Percentiles rank a stretch among this genome's conserved stretches.
phyloP scores from a whole-genome alignment of 2,888 invertebrate genomes.

The Bugula neritina region DNA sequence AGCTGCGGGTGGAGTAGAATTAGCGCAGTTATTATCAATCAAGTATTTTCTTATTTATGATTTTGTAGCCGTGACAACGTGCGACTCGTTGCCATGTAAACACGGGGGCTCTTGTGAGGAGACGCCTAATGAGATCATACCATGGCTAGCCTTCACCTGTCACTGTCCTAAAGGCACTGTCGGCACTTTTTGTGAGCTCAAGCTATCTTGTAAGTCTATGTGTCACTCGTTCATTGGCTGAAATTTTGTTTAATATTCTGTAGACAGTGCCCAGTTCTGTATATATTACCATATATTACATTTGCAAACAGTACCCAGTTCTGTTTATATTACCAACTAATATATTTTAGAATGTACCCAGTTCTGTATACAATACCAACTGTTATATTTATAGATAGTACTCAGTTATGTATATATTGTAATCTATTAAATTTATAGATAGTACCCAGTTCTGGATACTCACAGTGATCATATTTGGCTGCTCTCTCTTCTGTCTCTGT shows the following conservation, averaged over 20 bases:
- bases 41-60: no score
- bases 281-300: no score
- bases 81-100: conserved; percentile 12
- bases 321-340: no score
- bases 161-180: conserved; percentile 12
- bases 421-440: not conserved
- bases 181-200: conserved; percentile 25
- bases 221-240: no score
- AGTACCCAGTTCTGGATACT: conserved; percentile 25
- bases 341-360: no score
- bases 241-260: no score
- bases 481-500: conserved; percentile 8
- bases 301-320: no score
- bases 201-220: conserved; percentile 16
- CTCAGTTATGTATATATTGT: not conserved
- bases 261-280: no score
- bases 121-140: not conserved
- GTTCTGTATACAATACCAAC: no score
- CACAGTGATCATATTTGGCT: not conserved
- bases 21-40: no score
- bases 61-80: conserved; percentile 4
- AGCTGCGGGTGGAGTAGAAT: no score
- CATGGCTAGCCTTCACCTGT: conserved; percentile 23
- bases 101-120: conserved; percentile 21
- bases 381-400: no score